Evolutionary conservation across 1,140 invertebrate genomes (phyloP).

Genomic region (Zaprionus nigranus): DNA sequence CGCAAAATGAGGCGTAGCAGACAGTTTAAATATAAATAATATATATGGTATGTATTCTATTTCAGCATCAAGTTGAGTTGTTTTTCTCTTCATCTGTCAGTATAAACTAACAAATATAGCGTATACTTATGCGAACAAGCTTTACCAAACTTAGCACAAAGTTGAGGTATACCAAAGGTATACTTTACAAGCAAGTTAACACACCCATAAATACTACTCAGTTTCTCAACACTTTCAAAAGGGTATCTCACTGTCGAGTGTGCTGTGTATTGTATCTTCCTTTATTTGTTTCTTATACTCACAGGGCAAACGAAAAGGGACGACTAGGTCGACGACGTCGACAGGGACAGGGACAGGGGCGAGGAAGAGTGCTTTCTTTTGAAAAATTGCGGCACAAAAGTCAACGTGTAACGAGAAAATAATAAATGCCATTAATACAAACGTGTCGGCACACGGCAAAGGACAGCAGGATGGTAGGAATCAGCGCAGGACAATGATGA

Average conservation of each 20-base stretch:
- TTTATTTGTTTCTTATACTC: slow-evolving; percentile 16
- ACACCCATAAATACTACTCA: too few relatives aligned
- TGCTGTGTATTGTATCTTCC: too few relatives aligned
- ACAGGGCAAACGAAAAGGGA: not conserved
- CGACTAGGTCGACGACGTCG: not conserved
- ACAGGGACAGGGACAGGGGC: not conserved
- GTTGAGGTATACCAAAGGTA: too few relatives aligned
- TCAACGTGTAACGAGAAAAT: slow-evolving; percentile 83
- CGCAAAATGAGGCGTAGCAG: not conserved
- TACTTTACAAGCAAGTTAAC: too few relatives aligned
- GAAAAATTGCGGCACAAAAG: slow-evolving; percentile 81
- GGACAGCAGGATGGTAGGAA: not conserved
- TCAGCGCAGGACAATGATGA: slow-evolving; percentile 12
- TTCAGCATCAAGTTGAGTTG: too few relatives aligned
- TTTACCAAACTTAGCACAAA: not conserved
- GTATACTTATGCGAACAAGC: not conserved
- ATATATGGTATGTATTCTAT: too few relatives aligned
- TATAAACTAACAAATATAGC: not conserved
- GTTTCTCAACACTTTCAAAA: too few relatives aligned
- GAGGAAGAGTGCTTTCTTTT: slow-evolving; percentile 45
- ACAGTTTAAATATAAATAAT: too few relatives aligned
- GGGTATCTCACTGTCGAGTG: too few relatives aligned
- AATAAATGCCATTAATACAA: slow-evolving; percentile 82
- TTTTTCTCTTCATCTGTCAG: not conserved
- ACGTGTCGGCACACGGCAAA: slow-evolving; percentile 28